phyloP scores from a whole-genome alignment of 23 tunicate genomes.

The Halocynthia roretzi region DNA sequence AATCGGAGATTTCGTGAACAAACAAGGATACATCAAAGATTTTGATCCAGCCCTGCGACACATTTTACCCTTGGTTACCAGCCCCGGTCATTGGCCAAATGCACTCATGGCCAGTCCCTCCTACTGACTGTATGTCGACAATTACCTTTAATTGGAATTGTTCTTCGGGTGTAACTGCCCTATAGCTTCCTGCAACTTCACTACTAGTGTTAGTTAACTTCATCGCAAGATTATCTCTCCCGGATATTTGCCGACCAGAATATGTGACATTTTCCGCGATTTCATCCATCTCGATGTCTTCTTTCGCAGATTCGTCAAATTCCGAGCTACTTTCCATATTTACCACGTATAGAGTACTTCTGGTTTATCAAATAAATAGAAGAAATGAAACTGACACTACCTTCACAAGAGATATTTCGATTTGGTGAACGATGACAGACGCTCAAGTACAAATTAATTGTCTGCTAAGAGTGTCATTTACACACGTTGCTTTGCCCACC shows the following conservation, averaged over 20 bases:
- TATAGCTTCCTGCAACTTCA: neutral
- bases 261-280: too few relatives aligned
- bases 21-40: slow-evolving; percentile 2
- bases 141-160: neutral
- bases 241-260: neutral
- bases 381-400: too few relatives aligned
- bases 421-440: too few relatives aligned
- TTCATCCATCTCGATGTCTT: too few relatives aligned
- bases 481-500: too few relatives aligned
- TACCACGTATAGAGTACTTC: neutral
- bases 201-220: neutral
- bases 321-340: too few relatives aligned
- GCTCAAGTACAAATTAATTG: too few relatives aligned
- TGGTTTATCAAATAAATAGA: neutral
- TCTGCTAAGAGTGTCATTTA: too few relatives aligned
- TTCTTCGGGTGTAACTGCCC: neutral
- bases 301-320: too few relatives aligned
- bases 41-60: neutral
- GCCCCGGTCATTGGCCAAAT: neutral
- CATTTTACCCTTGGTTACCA: neutral
- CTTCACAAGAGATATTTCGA: too few relatives aligned
- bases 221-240: neutral
- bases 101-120: neutral
- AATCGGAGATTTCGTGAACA: neutral
- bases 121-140: neutral